Base-by-base conservation (phyloP, 1,140 invertebrate genomes). In the Papilio xuthus region DNA sequence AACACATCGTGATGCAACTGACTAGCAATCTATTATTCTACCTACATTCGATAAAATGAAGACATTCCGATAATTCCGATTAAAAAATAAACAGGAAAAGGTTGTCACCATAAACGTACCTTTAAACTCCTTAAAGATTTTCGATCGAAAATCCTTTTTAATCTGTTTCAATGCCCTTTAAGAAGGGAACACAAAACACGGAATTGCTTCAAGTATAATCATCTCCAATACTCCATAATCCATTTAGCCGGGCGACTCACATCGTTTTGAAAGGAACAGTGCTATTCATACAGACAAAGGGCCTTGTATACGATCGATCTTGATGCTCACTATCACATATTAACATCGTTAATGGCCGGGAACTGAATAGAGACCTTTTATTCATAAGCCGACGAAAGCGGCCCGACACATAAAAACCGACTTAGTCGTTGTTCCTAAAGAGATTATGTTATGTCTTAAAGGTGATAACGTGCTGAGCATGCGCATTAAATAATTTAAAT, bases 301-400 rank as follows among this genome's bases (percentile, higher is more conserved):
- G 78, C 80, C 82, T 85, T 89, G 83, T 85, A 82, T 82, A 77
- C 72, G 77, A 87, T 89, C 85, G 84, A 86, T 86, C 82, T 85
- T 85, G 80, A 82, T 80, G 84, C 79, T 79, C 81, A 83, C 81
- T 85, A 89, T 85, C 83, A 80, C 79, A 77, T 89, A 89, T 89
- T 88, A 89, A 88, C 85, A 88, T 88, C 86, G 84, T 78, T 87
- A 87, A 89, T 89, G 86, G 86, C 80, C 79, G 78, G 86, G 84
- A 85, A 67, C 82, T 71, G 78, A 44, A 86, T 83, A 85, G 75
- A 86, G 79, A 69, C 70, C 83, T 80, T 85, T 86, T 82, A 86
- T 89, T 86, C 85, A 81, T 79, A 80, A 81, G 73, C 79, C 73
- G 74, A 78, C 28, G 81, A 73, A 71, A 73, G 41, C 37, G 71